Evolutionary conservation across 1,140 invertebrate genomes (phyloP).

Genomic region (Trichonephila clavata): DNA sequence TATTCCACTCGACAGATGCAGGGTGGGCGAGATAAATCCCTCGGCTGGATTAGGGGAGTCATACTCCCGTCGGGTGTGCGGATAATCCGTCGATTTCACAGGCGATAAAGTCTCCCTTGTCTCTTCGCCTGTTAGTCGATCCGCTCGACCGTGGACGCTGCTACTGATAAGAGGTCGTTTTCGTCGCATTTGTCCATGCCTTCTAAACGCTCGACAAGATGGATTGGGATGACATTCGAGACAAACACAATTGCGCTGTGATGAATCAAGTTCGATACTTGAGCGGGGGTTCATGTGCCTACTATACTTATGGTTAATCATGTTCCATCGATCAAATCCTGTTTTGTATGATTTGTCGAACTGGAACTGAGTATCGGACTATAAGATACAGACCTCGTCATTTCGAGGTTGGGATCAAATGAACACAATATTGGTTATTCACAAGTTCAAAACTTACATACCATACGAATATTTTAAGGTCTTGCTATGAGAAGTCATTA

Average conservation of each 20-base stretch:
- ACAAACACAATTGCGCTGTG: not conserved
- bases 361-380: too few relatives aligned
- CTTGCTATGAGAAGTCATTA: too few relatives aligned
- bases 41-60: not conserved
- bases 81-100: slow-evolving; percentile 58
- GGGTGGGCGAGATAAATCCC: not conserved
- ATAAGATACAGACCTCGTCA: too few relatives aligned
- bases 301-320: too few relatives aligned
- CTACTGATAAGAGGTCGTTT: slow-evolving; percentile 18
- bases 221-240: not conserved
- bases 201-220: not conserved
- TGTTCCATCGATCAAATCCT: too few relatives aligned
- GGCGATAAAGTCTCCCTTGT: slow-evolving; percentile 19
- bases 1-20: not conserved
- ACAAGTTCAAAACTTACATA: too few relatives aligned
- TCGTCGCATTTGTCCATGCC: not conserved
- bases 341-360: too few relatives aligned
- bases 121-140: slow-evolving; percentile 8
- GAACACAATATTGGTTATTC: too few relatives aligned
- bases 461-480: too few relatives aligned
- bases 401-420: too few relatives aligned
- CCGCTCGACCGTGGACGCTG: not conserved
- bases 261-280: too few relatives aligned
- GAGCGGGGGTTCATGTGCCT: too few relatives aligned
- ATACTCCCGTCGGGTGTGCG: not conserved